Evolutionary conservation across 1,140 invertebrate genomes (phyloP), one percentile per base, ranked within the genome.

Genomic region (Saccostrea glomerata): DNA sequence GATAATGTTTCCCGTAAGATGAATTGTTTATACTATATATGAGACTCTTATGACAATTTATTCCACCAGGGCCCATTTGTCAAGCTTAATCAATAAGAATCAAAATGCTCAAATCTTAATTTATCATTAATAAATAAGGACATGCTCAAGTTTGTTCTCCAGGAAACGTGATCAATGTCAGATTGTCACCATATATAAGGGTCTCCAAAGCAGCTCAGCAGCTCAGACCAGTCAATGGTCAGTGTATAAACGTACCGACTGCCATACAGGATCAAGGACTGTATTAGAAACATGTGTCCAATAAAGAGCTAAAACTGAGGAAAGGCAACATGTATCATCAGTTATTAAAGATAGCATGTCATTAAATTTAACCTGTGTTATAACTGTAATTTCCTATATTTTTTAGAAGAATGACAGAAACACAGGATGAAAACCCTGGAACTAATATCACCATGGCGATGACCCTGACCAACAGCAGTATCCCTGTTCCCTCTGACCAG

Each of bases 1-100:
- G 70, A 77, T 77, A 77, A 77, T 36, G 70, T 77, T 77, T 77
- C 70, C 30, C 70, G 5, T 15, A 77, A 77, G 30, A 77, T 36
- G 70, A 30, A 77, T 77, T 30, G 23, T 30, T 13, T 30, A 30
- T 77, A 17, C 25, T 77, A 5, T 36, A 36, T 36, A 25, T 11
- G 25, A 15, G 25, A 13, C 70, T 36, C 25, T 12, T 77, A 15
- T 25, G 70, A 77, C n/a, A 73, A 73, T 77, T 7, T 12, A 30
- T 30, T 25, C 23, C 30, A 30, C 70, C 9, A 12, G 30, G 30
- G 12, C 70, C 70, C 70, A 36, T 77, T 77, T 13, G 30, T 15
- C 70, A 12, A 15, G 70, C 25, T 15, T 77, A 77, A 77, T 77
- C 70, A 36, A 77, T 77, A 30, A 77, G 70, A 77, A 77, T 36